Conservation (phyloP, 2,888 invertebrate species). For the Punctoribates punctum region DNA sequence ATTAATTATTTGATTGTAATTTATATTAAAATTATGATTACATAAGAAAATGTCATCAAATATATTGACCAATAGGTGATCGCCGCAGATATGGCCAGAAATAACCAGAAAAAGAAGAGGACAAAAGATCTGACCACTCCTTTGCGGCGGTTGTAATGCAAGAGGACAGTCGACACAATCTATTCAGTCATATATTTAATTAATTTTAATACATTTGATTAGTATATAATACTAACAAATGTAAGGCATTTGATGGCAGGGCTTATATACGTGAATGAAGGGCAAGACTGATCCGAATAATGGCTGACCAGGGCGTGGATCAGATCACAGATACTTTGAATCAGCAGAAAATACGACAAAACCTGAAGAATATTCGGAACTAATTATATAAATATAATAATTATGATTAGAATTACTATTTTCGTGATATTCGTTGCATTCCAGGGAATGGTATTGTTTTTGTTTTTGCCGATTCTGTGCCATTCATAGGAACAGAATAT, state of each 20-base stretch:
- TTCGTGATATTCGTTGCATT: conserved; percentile 50
- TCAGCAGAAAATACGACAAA: background rate
- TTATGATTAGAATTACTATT: conserved; percentile 50
- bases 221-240: background rate
- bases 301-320: background rate
- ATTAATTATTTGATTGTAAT: background rate
- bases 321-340: conserved; percentile 15
- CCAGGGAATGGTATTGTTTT: conserved; percentile 41
- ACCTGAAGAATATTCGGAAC: too few relatives aligned
- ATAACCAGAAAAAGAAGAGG: conserved; percentile 42
- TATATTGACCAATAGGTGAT: conserved; percentile 38
- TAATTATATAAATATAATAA: too few relatives aligned
- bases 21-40: background rate
- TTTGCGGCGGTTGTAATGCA: background rate
- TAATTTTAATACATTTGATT: background rate
- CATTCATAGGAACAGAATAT: conserved; percentile 66
- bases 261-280: background rate
- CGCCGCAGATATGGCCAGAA: conserved; percentile 19
- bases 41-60: background rate
- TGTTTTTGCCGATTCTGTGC: background rate
- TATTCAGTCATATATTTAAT: background rate
- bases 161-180: background rate
- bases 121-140: conserved; percentile 1
- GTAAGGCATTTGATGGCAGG: conserved; percentile 12
- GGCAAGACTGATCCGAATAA: background rate